A percentile compares a stretch with the other conserved stretches of the same genome.
phyloP scores from a whole-genome alignment of 1,140 invertebrate species.

The Scaptodrosophila lebanonensis region DNA sequence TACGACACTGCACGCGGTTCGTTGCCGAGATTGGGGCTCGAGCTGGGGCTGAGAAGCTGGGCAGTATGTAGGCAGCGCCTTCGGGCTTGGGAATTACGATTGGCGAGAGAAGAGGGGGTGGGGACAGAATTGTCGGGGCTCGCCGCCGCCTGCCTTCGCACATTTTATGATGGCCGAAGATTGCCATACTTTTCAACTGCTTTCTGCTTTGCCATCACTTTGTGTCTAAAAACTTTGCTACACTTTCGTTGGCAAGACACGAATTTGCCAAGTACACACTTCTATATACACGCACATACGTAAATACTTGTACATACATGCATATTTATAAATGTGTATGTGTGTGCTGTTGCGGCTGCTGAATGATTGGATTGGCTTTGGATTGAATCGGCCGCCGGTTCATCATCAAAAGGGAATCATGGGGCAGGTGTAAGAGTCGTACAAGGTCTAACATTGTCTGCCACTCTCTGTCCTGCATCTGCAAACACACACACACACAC shows the following conservation, averaged over 20 bases:
- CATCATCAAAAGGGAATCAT: not conserved
- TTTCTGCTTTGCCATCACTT: slow-evolving; percentile 1
- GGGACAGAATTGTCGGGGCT: slow-evolving; percentile 34
- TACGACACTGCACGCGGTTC: slow-evolving; percentile 51
- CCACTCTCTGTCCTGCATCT: too few species aligned
- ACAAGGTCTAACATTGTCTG: not conserved
- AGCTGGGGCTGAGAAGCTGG: slow-evolving; percentile 7
- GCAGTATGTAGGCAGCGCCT: not conserved
- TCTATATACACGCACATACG: too few species aligned
- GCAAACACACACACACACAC: too few species aligned
- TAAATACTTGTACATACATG: not conserved
- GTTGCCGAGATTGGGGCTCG: slow-evolving; percentile 14
- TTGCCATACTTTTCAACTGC: slow-evolving; percentile 58
- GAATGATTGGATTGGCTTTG: slow-evolving; percentile 58
- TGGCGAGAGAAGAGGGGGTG: not conserved
- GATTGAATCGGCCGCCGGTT: slow-evolving; percentile 17
- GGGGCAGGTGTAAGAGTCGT: too few species aligned
- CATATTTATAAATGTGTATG: slow-evolving; percentile 16
- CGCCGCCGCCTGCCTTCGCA: slow-evolving; percentile 43
- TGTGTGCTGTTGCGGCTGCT: slow-evolving; percentile 39
- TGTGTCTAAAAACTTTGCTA: too few species aligned
- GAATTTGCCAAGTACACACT: too few species aligned
- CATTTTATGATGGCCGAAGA: slow-evolving; percentile 62
- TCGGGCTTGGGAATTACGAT: not conserved
- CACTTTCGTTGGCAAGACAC: too few species aligned